Base-by-base conservation (phyloP, 2,113 vertebrate genomes). In the Paramisgurnus dabryanus region DNA sequence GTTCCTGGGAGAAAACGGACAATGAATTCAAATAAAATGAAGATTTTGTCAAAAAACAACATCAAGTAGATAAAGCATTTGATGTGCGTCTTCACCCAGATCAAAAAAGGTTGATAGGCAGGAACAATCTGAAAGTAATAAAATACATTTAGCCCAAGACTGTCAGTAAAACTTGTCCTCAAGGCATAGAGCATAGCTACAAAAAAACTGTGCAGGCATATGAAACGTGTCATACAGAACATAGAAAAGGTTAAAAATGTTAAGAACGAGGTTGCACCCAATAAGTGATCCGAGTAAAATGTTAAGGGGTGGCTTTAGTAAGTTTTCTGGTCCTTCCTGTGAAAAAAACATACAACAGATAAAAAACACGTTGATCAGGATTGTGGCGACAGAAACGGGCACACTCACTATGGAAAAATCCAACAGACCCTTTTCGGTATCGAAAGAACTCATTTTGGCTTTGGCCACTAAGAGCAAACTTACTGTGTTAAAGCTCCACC, bases 71-170 rank as follows among this genome's bases (percentile, higher is more conserved):
- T 86, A 27, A 84, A 1, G 5, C 45, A 5, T 67, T 67, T 83
- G 45, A 88, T 85, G 80, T 88, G 87, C 60, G 10, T 89, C 76
- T 86, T 90, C 10, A 89, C 27, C 81, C 84, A 89, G 50, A 82
- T 60, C 4, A 84, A 50, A 39, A 80, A 2, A 64, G 79, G 66
- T 27, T 0, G 0, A 49, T 64, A 67, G 11, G 7, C 39, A 22
- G 86, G 85, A 17, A 87, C 87, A n/a, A 89, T 87, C 22, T 87
- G 79, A 49, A 67, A 63, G 72, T 70, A 87, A 65, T 82, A 88
- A 67, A 78, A 87, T 18, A 90, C 80, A 72, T 77, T 87, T 18
- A 89, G 82, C 82, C 86, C 90, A 50, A 79, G 81, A 0, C 61
- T 82, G 5, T 60, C 50, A 0, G 58, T 77, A 72, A 85, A 78